phyloP scores from a whole-genome alignment of 2,113 vertebrate species.

The Gopherus flavomarginatus region DNA sequence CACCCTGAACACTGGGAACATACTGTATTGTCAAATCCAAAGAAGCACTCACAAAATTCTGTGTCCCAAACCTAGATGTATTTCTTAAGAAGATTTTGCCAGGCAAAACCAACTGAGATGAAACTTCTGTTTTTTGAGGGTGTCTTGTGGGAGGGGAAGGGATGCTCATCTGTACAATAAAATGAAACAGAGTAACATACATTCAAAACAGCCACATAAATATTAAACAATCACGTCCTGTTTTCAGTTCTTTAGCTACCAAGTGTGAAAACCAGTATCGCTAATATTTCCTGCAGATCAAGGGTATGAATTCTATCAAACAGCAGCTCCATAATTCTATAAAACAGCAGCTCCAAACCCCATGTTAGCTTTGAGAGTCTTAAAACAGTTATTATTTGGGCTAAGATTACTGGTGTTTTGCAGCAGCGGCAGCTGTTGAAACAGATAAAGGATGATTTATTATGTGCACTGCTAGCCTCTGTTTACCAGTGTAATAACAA shows the following conservation, averaged over 20 bases:
- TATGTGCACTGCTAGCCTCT: background rate
- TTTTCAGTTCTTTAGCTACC: background rate
- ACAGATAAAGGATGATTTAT: constrained; percentile 39
- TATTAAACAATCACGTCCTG: background rate
- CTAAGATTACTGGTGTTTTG: background rate
- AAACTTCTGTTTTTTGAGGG: background rate
- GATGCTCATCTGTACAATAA: background rate
- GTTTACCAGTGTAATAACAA: background rate
- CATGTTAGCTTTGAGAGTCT: constrained; percentile 34
- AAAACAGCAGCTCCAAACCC: constrained; percentile 32
- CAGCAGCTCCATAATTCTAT: constrained; percentile 53
- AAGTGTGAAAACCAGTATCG: fast-evolving
- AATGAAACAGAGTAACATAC: fast-evolving
- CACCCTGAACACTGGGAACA: background rate
- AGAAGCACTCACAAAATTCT: background rate
- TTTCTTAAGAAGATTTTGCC: background rate
- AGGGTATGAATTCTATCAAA: constrained; percentile 53
- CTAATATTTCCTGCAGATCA: fast-evolving
- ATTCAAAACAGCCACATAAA: background rate
- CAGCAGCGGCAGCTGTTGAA: constrained; percentile 40
- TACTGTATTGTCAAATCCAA: background rate
- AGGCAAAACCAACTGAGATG: background rate
- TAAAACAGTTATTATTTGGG: constrained; percentile 5
- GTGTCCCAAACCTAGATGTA: background rate
- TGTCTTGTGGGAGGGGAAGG: background rate